Base-by-base conservation (phyloP, 1,140 invertebrate species). In the Zaprionus davidi region DNA sequence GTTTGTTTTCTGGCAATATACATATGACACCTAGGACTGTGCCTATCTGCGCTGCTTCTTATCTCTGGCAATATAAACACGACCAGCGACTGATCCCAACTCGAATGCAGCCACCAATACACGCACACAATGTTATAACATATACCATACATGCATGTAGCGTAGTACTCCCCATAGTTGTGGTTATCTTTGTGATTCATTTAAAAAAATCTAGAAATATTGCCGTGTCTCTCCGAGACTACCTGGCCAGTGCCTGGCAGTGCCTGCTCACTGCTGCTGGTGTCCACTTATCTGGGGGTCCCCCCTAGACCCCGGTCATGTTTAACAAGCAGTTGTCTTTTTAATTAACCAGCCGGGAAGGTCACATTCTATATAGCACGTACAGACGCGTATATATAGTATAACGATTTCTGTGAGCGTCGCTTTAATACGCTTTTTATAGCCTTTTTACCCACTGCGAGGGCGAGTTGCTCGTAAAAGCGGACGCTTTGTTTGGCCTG, bases 281-380 rank as follows among this genome's bases (percentile, higher is more conserved):
- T 51, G 20, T 24, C 20, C 22, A 71, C 55, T 78, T 79, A 80
- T 82, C 73, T 70, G 69, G 9, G 49, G 41, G 20, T 0, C n/a
- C 22, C 38, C 6, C 7, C 41, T n/a, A 15, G 17, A 11, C 51
- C 51, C 34, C 44, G 72, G 70, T 56, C 74, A 79, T 91, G 84
- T 91, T 91, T 91, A 78, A 82, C 76, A 79, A 91, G 87, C 88
- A 78, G 83, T 87, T 91, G 88, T 91, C 62, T 65, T 76, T 91
- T 91, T 91, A 91, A 91, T 91, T 91, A 91, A 91, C 72, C 78
- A 73, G 67, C 28, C 51, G 44, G 41, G 81, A 90, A 87, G 85
- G 85, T 90, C 84, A 81, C 78, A 36, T 78, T 78, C 75, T 80
- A 46, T 78, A 78, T 70, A 69, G 28, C 22, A 51, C 36, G 2